These are phyloP conservation scores for Sthenelais limicola DNA, from an alignment of 2,888 invertebrate species.

Conservation along the genomic window DNA sequence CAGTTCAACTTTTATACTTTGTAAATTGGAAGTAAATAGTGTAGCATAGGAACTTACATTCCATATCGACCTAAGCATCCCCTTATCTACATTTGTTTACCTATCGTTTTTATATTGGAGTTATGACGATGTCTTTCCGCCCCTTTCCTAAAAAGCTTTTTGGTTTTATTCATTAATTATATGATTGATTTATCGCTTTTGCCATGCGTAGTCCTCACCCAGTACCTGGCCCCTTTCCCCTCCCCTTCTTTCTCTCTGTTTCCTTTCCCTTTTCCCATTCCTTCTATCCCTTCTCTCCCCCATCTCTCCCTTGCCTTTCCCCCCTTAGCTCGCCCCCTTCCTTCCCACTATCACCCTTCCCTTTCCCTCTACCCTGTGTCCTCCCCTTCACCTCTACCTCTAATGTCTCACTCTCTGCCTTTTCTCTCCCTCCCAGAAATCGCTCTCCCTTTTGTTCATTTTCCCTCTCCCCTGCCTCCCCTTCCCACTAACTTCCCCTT, in stretches of 20 bases:
- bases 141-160: too few relatives aligned
- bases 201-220: too few relatives aligned
- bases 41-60: too few relatives aligned
- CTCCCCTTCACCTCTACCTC: constrained; percentile 5
- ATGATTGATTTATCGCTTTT: too few relatives aligned
- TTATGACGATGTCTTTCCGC: too few relatives aligned
- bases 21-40: too few relatives aligned
- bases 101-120: too few relatives aligned
- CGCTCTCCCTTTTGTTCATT: background rate
- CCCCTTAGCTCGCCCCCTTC: background rate
- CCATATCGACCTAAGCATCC: too few relatives aligned
- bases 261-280: background rate
- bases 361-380: background rate
- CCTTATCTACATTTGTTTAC: too few relatives aligned
- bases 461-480: background rate
- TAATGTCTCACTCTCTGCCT: background rate
- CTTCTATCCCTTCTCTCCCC: background rate
- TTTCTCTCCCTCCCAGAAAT: background rate
- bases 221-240: background rate
- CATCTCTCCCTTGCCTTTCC: background rate
- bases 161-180: too few relatives aligned
- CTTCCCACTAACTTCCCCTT: background rate
- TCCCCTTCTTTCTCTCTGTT: background rate
- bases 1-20: too few relatives aligned
- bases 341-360: background rate